These are phyloP conservation scores for Neuroterus valhalla DNA, from an alignment of 1,140 invertebrate species.

Conservation along the genomic window DNA sequence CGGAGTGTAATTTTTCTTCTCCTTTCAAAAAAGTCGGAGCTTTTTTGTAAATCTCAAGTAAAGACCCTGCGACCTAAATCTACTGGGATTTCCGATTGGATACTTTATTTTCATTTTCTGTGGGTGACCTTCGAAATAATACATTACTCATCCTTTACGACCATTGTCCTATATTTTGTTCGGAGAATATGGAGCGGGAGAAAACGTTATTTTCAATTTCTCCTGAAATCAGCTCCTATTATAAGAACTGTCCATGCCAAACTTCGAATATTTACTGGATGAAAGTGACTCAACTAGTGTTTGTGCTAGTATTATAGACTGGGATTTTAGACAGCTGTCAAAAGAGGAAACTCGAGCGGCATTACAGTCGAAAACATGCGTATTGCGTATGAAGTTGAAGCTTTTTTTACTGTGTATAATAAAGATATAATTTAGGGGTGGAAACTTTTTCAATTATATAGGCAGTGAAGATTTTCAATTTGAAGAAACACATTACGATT, in stretches of 20 bases:
- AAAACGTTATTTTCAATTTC: not conserved
- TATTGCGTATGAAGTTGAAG: slow-evolving; percentile 39
- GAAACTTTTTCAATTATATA: slow-evolving; percentile 13
- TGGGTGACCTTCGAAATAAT: too few relatives aligned
- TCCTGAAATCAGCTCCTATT: not conserved
- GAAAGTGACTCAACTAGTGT: slow-evolving; percentile 1
- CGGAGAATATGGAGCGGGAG: too few relatives aligned
- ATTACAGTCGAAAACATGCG: slow-evolving; percentile 55
- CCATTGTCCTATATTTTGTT: too few relatives aligned
- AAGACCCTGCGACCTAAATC: too few relatives aligned
- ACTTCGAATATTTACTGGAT: not conserved
- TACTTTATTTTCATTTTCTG: too few relatives aligned
- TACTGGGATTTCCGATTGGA: too few relatives aligned
- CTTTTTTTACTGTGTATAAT: slow-evolving; percentile 41
- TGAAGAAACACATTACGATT: not conserved
- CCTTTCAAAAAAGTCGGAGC: too few relatives aligned
- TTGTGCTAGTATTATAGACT: slow-evolving; percentile 45
- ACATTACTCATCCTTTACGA: too few relatives aligned
- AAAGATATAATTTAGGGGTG: not conserved
- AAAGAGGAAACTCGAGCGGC: slow-evolving; percentile 58
- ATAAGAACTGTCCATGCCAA: not conserved
- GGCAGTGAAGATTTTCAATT: not conserved
- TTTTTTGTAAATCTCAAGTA: too few relatives aligned
- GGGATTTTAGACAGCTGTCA: slow-evolving; percentile 47
- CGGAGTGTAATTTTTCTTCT: too few relatives aligned